phyloP scores from a whole-genome alignment of 2,888 invertebrate species.

The Rhabditophanes sp. region DNA sequence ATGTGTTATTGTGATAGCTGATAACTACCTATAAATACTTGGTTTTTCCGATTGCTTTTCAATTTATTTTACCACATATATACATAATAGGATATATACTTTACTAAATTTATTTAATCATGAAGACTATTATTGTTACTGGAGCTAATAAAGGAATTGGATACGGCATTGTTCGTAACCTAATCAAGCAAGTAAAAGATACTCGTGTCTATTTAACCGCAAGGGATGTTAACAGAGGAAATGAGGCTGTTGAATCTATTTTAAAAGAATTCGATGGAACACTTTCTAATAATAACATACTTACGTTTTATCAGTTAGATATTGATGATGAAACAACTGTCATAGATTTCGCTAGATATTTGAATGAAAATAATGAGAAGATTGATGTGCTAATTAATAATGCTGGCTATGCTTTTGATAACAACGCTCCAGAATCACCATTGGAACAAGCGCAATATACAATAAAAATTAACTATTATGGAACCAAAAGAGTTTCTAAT shows the following conservation, averaged over 20 bases:
- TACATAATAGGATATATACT: too few relatives aligned
- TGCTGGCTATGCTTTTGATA: conserved; percentile 47
- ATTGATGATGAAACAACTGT: conserved; percentile 49
- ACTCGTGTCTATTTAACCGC: conserved; percentile 42
- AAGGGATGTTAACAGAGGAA: too few relatives aligned
- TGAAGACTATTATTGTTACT: too few relatives aligned
- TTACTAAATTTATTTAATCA: too few relatives aligned
- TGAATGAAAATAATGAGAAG: conserved; percentile 55
- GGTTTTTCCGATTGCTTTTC: too few relatives aligned
- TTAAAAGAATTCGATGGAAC: too few relatives aligned
- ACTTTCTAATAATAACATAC: too few relatives aligned
- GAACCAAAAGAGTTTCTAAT: conserved; percentile 55
- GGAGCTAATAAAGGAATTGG: conserved; percentile 16
- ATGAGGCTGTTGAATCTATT: too few relatives aligned
- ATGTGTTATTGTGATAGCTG: too few relatives aligned
- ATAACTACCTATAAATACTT: too few relatives aligned
- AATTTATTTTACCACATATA: too few relatives aligned
- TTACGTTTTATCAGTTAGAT: too few relatives aligned
- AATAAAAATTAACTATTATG: conserved; percentile 57
- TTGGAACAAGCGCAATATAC: conserved; percentile 58
- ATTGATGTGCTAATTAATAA: conserved; percentile 62
- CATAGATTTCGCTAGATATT: conserved; percentile 47
- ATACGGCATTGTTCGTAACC: conserved; percentile 9
- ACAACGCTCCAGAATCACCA: conserved; percentile 54
- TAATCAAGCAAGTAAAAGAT: conserved; percentile 42